Evolutionary conservation across 2,113 vertebrate genomes (phyloP), one percentile per base, ranked within the genome.

Genomic region (Struthidea cinerea): DNA sequence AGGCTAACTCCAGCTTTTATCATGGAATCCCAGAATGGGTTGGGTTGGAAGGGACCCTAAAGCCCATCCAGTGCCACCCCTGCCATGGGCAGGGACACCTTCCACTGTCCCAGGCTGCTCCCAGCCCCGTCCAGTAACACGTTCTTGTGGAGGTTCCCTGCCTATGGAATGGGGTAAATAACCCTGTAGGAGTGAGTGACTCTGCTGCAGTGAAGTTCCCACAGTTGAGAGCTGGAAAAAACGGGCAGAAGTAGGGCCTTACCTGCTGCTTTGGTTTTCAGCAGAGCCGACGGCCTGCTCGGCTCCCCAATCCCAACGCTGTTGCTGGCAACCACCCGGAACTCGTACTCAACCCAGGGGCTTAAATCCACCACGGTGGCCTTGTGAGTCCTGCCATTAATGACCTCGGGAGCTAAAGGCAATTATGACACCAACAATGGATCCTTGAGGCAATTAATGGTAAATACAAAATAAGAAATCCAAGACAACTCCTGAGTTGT

Each of bases 261-360:
- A 99, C 99, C 96, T 47, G 99, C 98, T 53, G 99, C 98, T 94
- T 98, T 99, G 21, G 99, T 99, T 96, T 98, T 98, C 65, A 99
- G 98, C 71, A 99, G 97, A 87, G 98, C 98, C 17, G 99, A 99
- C 0, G 99, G 98, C 87, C 98, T 98, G 97, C 99, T 99, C 8
- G 99, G 99, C 93, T 99, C 99, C 56, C 99, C 99, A 3, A 98
- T 99, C 35, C 99, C 99, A 35, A 99, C 96, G 44, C 96, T 96
- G 55, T 99, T 99, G 94, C 98, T 98, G 3, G 99, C 99, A 33
- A 99, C 98, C 41, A 99, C 99, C 14, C 98, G 98, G 82, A 99
- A 99, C 96, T 99, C 98, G 41, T 99, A 99, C 84, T 99, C 99
- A 50, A 99, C 98, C 99, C 99, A 99, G 42, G 99, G 99, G 95